phyloP scores from a whole-genome alignment of 2,113 vertebrate genomes.

The Vombatus ursinus region DNA sequence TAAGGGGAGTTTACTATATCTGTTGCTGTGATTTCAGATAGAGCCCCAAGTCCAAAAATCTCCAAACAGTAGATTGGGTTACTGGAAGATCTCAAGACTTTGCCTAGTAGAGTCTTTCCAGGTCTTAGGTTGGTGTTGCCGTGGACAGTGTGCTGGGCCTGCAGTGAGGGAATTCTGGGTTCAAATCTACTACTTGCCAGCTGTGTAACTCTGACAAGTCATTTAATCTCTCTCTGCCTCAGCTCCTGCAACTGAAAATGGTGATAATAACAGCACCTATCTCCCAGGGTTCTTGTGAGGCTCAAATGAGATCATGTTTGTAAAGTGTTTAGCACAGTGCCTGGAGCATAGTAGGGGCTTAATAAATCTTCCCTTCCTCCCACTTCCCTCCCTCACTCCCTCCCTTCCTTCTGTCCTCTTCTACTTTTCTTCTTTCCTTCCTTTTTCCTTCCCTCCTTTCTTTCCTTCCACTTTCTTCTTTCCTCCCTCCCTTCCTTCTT shows the following conservation, averaged over 20 bases:
- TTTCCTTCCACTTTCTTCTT: fast-evolving
- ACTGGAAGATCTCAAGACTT: neutral
- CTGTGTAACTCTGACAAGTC: neutral
- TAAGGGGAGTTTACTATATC: neutral
- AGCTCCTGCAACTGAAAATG: neutral
- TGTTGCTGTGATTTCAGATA: neutral
- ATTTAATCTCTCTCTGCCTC: neutral
- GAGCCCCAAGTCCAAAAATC: neutral
- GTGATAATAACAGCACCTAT: neutral
- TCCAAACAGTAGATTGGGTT: neutral
- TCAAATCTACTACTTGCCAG: neutral
- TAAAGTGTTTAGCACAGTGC: neutral
- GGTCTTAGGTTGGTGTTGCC: neutral
- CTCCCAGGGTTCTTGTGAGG: neutral
- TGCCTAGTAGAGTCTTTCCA: neutral
- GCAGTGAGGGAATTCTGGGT: neutral
- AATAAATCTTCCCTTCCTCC: no score
- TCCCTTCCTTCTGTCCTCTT: neutral
- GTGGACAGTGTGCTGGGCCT: neutral
- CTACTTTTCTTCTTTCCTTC: neutral
- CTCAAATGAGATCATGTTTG: neutral
- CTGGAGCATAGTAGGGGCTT: neutral
- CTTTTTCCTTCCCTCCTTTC: neutral
- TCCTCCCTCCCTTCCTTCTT: neutral
- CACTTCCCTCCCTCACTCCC: no score